These are phyloP conservation scores for Platygyra sinensis DNA, from an alignment of 64 coral and sea anemone species.

Conservation along the genomic window DNA sequence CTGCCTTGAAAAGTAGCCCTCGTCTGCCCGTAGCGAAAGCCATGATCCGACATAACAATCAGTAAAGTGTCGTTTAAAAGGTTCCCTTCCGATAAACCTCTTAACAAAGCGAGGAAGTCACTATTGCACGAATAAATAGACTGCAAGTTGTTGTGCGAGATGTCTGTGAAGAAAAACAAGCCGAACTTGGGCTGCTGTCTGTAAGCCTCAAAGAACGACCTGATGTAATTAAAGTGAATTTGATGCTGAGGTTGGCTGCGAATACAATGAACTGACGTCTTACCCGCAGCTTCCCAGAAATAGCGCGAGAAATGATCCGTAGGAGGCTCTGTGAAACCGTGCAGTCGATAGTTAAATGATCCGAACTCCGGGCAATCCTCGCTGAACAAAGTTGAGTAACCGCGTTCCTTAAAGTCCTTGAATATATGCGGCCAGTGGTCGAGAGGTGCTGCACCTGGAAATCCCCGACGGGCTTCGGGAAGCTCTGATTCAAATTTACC, in stretches of 20 bases:
- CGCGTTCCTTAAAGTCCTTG: conserved; percentile 58
- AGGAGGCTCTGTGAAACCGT: conserved; percentile 85
- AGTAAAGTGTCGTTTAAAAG: conserved; percentile 83
- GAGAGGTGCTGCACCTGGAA: neutral
- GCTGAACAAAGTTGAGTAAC: conserved; percentile 89
- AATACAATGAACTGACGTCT: conserved; percentile 69
- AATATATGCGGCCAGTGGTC: conserved; percentile 72
- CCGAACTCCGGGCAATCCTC: conserved; percentile 72
- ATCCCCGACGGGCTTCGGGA: neutral
- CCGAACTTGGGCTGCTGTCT: conserved; percentile 77
- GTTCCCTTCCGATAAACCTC: conserved; percentile 55
- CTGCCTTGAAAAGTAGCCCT: conserved; percentile 79
- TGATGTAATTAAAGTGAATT: conserved; percentile 91
- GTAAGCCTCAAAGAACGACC: conserved; percentile 86
- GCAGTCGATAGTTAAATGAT: conserved; percentile 87
- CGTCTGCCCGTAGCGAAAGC: conserved; percentile 75
- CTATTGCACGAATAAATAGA: conserved; percentile 35
- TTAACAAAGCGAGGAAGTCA: conserved; percentile 74
- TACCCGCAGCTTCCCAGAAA: conserved; percentile 82
- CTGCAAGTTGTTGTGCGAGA: conserved; percentile 80
- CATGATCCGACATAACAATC: conserved; percentile 86
- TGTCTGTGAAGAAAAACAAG: conserved; percentile 75
- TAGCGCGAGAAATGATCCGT: conserved; percentile 89
- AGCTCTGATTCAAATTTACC: conserved; percentile 54
- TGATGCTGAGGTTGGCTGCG: conserved; percentile 74